Evolutionary conservation across 2,113 vertebrate species (phyloP).

Genomic region (Corythornis cristatus): DNA sequence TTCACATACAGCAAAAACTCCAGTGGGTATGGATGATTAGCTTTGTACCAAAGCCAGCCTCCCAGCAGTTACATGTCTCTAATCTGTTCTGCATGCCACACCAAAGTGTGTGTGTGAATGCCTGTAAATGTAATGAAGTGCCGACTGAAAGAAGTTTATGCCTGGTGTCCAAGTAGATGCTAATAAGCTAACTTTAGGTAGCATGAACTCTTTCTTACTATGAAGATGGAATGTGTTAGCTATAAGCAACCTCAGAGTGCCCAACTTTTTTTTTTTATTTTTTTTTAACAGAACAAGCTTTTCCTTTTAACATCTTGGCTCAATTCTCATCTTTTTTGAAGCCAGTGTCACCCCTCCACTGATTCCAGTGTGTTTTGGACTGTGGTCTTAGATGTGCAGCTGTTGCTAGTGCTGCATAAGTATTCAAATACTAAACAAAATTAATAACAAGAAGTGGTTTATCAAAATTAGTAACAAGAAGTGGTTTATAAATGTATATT

Average conservation of each 20-base stretch:
- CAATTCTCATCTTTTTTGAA: neutral
- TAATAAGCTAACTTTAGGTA: neutral
- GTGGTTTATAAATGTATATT: neutral
- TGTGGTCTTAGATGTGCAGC: neutral
- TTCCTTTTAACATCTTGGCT: neutral
- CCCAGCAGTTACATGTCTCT: neutral
- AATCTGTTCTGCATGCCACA: neutral
- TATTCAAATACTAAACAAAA: neutral
- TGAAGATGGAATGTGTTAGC: neutral
- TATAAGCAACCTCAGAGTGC: neutral
- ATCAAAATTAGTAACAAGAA: neutral
- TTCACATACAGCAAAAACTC: too few relatives aligned
- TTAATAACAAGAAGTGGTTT: neutral
- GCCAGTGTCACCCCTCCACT: neutral
- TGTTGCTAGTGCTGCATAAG: neutral
- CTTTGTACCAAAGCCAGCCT: neutral
- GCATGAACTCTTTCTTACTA: neutral
- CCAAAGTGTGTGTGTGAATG: neutral
- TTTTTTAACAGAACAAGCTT: neutral
- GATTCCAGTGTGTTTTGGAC: neutral
- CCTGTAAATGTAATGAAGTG: slow-evolving; percentile 27
- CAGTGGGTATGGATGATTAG: neutral
- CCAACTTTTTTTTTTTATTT: neutral
- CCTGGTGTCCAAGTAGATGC: neutral
- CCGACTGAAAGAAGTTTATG: slow-evolving; percentile 17